Conservation (phyloP, 2,113 vertebrate genomes). For the Ceyx cyanopectus region DNA sequence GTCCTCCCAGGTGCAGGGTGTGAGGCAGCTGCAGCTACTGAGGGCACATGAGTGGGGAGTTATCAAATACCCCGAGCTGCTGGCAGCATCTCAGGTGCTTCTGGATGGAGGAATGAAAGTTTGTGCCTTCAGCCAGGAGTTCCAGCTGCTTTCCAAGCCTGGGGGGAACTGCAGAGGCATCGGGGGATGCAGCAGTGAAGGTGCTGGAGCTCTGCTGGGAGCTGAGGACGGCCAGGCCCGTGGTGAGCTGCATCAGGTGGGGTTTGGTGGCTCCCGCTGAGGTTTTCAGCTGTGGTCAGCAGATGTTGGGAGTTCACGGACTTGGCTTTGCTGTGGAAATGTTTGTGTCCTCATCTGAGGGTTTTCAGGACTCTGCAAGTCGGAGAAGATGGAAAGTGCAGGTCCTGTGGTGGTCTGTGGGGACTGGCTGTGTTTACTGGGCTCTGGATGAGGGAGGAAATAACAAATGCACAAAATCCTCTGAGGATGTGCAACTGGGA, state of each 20-base stretch:
- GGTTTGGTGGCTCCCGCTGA: not conserved
- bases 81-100: rapidly evolving
- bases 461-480: constrained; percentile 34
- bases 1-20: not conserved
- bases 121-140: not conserved
- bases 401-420: not conserved
- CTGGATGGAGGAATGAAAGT: not conserved
- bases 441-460: constrained; percentile 34
- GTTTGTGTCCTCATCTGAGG: not conserved
- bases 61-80: not conserved
- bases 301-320: rapidly evolving
- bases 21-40: not conserved
- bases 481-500: constrained; percentile 28
- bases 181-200: not conserved
- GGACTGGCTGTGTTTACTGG: not conserved
- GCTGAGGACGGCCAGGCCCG: rapidly evolving
- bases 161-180: rapidly evolving
- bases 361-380: not conserved
- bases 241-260: not conserved
- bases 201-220: not conserved
- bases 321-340: not conserved
- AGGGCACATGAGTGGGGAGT: rapidly evolving
- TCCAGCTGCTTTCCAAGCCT: not conserved
- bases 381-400: not conserved
- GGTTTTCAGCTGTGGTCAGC: rapidly evolving